phyloP scores from a whole-genome alignment of 2,113 vertebrate genomes.

The Trogon surrucura region DNA sequence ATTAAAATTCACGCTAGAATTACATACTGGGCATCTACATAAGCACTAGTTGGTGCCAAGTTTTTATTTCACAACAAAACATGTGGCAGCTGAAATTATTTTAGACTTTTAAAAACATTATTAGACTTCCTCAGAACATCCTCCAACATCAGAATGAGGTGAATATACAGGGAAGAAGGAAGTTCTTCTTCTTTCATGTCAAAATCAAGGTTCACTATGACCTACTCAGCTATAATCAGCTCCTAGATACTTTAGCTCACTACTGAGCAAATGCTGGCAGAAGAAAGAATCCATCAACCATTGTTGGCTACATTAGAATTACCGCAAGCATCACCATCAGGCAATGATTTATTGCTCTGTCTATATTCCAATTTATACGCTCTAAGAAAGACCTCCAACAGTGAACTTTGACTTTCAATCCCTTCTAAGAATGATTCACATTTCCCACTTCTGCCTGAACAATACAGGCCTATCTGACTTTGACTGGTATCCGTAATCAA shows the following conservation, averaged over 20 bases:
- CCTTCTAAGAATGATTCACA: background rate
- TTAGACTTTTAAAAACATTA: background rate
- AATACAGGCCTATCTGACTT: background rate
- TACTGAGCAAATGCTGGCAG: background rate
- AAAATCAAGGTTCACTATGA: background rate
- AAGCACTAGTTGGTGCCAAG: slow-evolving; percentile 80
- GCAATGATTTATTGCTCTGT: background rate
- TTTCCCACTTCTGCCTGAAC: background rate
- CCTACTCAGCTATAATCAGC: background rate
- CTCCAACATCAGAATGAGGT: background rate
- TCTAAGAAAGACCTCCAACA: background rate
- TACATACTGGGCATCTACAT: slow-evolving; percentile 52
- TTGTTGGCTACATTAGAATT: background rate
- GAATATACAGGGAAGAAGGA: background rate
- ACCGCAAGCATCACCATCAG: background rate
- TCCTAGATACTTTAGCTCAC: background rate
- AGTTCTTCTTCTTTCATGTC: background rate
- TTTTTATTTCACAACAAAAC: slow-evolving; percentile 73
- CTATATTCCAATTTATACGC: background rate
- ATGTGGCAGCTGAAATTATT: background rate
- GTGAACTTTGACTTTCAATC: background rate
- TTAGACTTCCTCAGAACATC: background rate
- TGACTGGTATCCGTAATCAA: background rate
- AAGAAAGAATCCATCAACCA: background rate
- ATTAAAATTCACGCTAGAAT: slow-evolving; percentile 27